Evolutionary conservation across 2,888 invertebrate species (phyloP).

Genomic region (Thalpophila matura): DNA sequence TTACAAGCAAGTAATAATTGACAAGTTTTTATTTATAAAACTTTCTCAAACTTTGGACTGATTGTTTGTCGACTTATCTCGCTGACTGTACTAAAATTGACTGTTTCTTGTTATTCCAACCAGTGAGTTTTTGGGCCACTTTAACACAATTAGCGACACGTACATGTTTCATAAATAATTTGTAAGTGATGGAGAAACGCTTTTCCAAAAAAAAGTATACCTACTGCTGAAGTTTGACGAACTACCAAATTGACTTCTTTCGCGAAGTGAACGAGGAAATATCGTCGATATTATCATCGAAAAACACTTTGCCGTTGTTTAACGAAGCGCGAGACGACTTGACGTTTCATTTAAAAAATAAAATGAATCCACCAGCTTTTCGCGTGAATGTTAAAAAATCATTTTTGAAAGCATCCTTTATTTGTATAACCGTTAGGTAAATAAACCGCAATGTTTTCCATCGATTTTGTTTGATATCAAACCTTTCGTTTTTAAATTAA

Average conservation of each 20-base stretch:
- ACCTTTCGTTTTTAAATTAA: neutral
- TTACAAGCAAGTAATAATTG: no score
- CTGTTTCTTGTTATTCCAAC: no score
- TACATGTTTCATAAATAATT: no score
- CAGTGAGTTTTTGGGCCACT: no score
- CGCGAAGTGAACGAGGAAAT: neutral
- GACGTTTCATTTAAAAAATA: slow-evolving; percentile 1
- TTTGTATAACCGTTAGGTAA: neutral
- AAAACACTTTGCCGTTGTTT: neutral
- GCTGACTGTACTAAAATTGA: no score
- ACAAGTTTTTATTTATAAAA: no score
- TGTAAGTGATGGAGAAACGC: no score
- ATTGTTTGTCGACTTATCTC: no score
- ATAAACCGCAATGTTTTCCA: neutral
- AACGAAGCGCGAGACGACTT: neutral
- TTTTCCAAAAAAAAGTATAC: no score
- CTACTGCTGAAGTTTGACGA: no score
- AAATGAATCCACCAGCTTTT: neutral
- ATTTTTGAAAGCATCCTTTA: neutral
- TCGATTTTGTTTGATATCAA: neutral
- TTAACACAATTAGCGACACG: no score
- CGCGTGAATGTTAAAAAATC: slow-evolving; percentile 9
- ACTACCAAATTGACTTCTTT: slow-evolving; percentile 2
- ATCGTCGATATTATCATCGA: neutral
- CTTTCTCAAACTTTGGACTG: no score